Percentiles rank a stretch among this genome's conserved stretches.
Conservation (phyloP, 2,888 invertebrate species). For the Sacculina carcini region DNA sequence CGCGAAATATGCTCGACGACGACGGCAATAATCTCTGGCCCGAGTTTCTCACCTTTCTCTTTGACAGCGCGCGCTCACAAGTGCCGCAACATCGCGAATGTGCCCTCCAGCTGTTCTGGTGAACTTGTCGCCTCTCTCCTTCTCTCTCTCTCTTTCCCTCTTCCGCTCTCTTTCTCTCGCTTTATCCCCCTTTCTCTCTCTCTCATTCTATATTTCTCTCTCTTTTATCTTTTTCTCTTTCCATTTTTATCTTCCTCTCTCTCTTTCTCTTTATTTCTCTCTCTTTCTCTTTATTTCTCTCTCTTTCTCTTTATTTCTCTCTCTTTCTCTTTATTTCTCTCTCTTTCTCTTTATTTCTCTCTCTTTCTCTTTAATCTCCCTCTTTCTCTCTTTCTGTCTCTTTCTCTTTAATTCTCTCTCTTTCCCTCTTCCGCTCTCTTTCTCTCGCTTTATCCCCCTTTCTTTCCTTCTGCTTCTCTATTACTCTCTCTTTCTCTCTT, state of each 20-base stretch:
- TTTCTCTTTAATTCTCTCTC: neutral
- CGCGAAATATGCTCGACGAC: conserved; percentile 76
- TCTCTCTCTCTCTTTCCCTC: neutral
- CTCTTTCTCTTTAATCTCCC: neutral
- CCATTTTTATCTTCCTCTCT: neutral
- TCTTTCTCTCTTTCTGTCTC: neutral
- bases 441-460: neutral
- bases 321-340: neutral
- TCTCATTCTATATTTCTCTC: neutral
- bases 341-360: neutral
- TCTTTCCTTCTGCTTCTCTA: neutral
- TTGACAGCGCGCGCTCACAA: conserved; percentile 68
- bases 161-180: neutral
- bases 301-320: neutral
- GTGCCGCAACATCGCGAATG: conserved; percentile 64
- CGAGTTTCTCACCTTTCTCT: conserved; percentile 71
- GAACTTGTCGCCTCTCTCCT: conserved; percentile 19
- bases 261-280: neutral
- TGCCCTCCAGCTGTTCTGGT: conserved; percentile 82
- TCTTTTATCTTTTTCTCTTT: neutral
- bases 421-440: neutral
- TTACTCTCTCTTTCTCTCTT: neutral
- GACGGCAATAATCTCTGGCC: conserved; percentile 92
- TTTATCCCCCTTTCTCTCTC: neutral
- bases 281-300: neutral